Base-by-base conservation (phyloP, 2,888 invertebrate species). In the Bruchidius siliquastri region DNA sequence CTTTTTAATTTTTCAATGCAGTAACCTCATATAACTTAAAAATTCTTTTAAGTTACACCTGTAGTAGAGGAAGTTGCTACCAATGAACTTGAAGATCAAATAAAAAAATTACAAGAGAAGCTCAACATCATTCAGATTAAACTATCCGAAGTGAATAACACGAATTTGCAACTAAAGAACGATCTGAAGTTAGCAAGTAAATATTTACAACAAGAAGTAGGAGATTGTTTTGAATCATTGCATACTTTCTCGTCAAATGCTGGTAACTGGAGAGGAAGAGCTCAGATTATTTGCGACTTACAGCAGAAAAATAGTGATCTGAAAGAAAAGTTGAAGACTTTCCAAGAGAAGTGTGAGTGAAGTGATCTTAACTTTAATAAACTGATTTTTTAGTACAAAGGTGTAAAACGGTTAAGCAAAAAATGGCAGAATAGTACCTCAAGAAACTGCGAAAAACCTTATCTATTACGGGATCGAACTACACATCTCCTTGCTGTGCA, bases 231-330 rank as follows among this genome's bases (percentile, higher is more conserved):
- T 68, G 90, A 89, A 1, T 91, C 90, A 80, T 87, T 93, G 13
- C 90, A 90, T 79, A 88, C 89, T 72, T 82, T 93, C 49, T 88
- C 89, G 71, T 88, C 88, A 78, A 88, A 89, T 75, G 86, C 89
- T 71, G 88, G 89, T 69, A 90, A 90, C 18, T 95, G 94, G 94
- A 91, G 93, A 77, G 94, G 95, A 0, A 88, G 94, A 77, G 92
- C 94, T 0, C 93, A 94, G 81, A 92, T 93, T 81, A 93, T 95
- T 75, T 84, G 91, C 0, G 85, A 90, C 20, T 85, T 95, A 71
- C 93, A 93, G 82, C 90, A 90, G 72, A 93, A 92, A 86, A 86
- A 93, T 71, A 85, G 84, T 6, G 93, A 94, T 71, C 83, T 94
- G 0, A 92, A 91, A 80, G 89, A 89, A 22, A 93, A 91, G 82